Evolutionary conservation across 2,888 invertebrate genomes (phyloP).

Genomic region (Heliothis peltigera): DNA sequence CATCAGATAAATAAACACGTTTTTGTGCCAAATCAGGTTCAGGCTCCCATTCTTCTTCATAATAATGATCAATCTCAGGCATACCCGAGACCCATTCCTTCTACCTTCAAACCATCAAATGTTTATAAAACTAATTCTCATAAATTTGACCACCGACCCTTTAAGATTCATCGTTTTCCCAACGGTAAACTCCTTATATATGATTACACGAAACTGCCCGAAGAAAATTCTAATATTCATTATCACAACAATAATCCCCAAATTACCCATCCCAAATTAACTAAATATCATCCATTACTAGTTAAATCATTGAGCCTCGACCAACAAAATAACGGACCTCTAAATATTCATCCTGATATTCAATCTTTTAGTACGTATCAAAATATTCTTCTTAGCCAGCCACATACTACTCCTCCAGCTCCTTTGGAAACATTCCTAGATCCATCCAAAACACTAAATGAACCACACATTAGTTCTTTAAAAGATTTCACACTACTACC

Average conservation of each 20-base stretch:
- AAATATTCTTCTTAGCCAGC: neutral
- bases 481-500: neutral
- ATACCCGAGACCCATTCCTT: neutral
- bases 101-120: neutral
- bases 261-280: neutral
- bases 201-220: neutral
- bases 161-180: neutral
- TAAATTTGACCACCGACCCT: neutral
- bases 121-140: neutral
- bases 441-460: neutral
- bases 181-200: neutral
- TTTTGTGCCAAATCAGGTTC: neutral
- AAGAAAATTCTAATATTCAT: conserved; percentile 21
- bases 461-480: neutral
- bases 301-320: too few relatives aligned
- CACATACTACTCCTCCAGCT: neutral
- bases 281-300: neutral
- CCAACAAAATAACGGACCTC: neutral
- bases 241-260: neutral
- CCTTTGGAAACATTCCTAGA: neutral
- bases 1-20: neutral
- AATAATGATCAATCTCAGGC: neutral
- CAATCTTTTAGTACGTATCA: neutral
- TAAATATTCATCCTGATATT: neutral
- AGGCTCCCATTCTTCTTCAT: too few relatives aligned